Evolutionary conservation across 2,888 invertebrate species (phyloP).

Genomic region (Adelognathus sp.): DNA sequence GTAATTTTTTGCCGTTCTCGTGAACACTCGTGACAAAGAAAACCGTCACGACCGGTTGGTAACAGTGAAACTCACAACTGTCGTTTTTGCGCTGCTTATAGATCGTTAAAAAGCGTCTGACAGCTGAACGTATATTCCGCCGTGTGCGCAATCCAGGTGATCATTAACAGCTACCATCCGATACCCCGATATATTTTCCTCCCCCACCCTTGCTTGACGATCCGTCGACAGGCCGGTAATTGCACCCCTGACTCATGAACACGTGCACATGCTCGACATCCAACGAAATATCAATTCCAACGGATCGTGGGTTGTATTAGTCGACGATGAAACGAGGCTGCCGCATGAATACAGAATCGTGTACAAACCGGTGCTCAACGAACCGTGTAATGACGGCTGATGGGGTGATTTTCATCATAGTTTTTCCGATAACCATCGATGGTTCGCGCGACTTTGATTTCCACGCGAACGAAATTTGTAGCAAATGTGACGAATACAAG

Average conservation of each 20-base stretch:
- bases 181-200: background rate
- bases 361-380: background rate
- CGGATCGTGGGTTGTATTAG: constrained; percentile 9
- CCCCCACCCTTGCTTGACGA: background rate
- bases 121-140: background rate
- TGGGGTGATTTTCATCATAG: background rate
- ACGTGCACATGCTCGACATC: background rate
- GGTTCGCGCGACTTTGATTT: background rate
- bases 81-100: background rate
- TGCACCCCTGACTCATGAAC: constrained; percentile 2
- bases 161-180: background rate
- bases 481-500: constrained; percentile 22
- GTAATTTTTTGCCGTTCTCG: no score
- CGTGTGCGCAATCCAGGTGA: background rate
- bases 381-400: constrained; percentile 32
- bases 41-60: no score
- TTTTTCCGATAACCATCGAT: background rate
- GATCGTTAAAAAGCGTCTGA: background rate
- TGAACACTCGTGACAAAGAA: no score
- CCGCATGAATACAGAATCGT: background rate
- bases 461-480: background rate
- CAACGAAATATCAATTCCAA: constrained; percentile 27
- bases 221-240: constrained; percentile 16
- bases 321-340: background rate
- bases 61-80: background rate